Evolutionary conservation across 2,888 invertebrate species (phyloP).

Genomic region (Morpho helenor): DNA sequence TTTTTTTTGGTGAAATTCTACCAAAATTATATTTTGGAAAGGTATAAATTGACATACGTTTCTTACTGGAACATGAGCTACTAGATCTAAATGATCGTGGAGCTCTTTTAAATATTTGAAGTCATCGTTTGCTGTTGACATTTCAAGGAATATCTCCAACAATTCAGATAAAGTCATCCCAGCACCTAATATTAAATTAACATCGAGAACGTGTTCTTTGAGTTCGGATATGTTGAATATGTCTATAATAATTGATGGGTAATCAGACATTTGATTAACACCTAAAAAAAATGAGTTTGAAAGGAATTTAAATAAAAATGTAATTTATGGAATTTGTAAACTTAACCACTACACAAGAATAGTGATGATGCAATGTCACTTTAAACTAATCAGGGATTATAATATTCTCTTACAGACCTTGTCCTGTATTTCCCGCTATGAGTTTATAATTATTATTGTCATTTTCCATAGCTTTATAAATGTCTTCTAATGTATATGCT

Average conservation of each 20-base stretch:
- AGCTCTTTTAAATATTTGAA: slow-evolving; percentile 81
- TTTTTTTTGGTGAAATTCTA: no score
- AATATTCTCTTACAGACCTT: slow-evolving; percentile 66
- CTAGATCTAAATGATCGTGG: slow-evolving; percentile 82
- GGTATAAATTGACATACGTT: slow-evolving; percentile 70
- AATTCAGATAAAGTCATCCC: slow-evolving; percentile 59
- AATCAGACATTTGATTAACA: slow-evolving; percentile 51
- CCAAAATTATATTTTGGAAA: no score
- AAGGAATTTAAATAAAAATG: no score
- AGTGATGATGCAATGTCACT: no score
- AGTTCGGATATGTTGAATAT: slow-evolving; percentile 58
- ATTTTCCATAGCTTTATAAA: slow-evolving; percentile 60
- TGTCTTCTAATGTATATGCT: slow-evolving; percentile 62
- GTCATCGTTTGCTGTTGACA: slow-evolving; percentile 54
- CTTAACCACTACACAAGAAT: no score
- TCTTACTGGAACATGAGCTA: slow-evolving; percentile 86
- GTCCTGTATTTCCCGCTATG: slow-evolving; percentile 85
- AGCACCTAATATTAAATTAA: slow-evolving; percentile 59
- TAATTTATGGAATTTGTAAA: no score
- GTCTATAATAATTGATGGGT: slow-evolving; percentile 56
- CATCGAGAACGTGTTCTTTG: slow-evolving; percentile 48
- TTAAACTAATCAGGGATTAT: no score
- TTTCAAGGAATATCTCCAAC: slow-evolving; percentile 64
- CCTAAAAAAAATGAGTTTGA: slow-evolving; percentile 48
- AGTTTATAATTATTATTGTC: slow-evolving; percentile 66